Evolutionary conservation across 2,888 invertebrate species (phyloP).

Genomic region (Loripinus fragilis): DNA sequence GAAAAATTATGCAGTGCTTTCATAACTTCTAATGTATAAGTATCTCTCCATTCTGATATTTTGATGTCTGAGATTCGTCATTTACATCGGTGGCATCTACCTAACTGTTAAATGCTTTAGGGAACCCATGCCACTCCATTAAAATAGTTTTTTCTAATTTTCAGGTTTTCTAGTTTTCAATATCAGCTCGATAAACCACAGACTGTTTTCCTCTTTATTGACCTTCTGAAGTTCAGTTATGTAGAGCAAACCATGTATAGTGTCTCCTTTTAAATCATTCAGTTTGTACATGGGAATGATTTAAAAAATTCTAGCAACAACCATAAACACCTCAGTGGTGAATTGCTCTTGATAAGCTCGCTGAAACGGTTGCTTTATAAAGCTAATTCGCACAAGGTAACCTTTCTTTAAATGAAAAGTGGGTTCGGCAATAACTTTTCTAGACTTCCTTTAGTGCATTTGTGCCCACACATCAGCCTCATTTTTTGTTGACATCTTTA

Average conservation of each 20-base stretch:
- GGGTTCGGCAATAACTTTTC: constrained; percentile 19
- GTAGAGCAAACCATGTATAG: constrained; percentile 37
- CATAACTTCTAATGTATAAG: constrained; percentile 10
- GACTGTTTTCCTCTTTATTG: constrained; percentile 46
- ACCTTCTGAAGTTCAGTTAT: constrained; percentile 38
- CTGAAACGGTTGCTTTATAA: no score
- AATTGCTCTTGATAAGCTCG: constrained; percentile 42
- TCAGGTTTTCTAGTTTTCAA: constrained; percentile 34
- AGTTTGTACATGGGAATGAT: constrained; percentile 37
- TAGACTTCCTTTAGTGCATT: constrained; percentile 30
- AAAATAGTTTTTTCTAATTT: constrained; percentile 25
- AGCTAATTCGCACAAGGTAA: constrained; percentile 32
- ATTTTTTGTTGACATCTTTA: constrained; percentile 38
- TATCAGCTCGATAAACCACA: constrained; percentile 46
- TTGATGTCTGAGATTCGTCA: not conserved
- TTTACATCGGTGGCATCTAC: constrained; percentile 29
- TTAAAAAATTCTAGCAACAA: constrained; percentile 27
- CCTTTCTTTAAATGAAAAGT: constrained; percentile 32
- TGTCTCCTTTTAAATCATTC: constrained; percentile 38
- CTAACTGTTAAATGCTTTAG: no score
- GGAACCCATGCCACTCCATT: constrained; percentile 40
- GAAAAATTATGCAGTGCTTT: not conserved
- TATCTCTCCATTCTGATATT: constrained; percentile 1
- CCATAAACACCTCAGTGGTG: constrained; percentile 39
- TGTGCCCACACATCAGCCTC: constrained; percentile 45